Evolutionary conservation across 2,888 invertebrate genomes (phyloP), one percentile per base, ranked within the genome.

Genomic region (Catocala nupta): DNA sequence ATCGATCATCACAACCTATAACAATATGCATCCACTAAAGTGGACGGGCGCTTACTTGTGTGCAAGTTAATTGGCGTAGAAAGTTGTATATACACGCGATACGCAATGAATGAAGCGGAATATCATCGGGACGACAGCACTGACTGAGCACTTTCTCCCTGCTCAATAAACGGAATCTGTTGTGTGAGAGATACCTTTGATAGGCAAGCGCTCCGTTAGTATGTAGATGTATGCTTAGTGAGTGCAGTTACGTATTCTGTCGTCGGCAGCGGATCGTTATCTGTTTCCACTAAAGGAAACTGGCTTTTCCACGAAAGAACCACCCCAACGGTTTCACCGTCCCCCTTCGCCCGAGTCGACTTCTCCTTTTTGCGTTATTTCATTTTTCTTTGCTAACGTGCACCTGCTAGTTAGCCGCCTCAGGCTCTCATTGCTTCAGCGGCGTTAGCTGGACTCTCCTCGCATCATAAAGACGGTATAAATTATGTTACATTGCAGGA

Each of bases 201-300:
- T 87, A 85, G 86, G 84, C 75, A 81, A 87, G 74, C 66, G 68
- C 63, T 70, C 76, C 71, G 78, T 79, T 74, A 84, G 84, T 88
- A 90, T 88, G 90, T 89, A 92, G 88, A 90, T 89, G 84, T 87
- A 89, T 87, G 85, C 85, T 88, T 84, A 89, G 87, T 84, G 86
- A 90, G 85, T 92, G 91, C 90, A 91, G 90, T 91, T 91, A 91
- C 91, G 92, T 92, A 92, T 93, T 93, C 93, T 88, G 91, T 91
- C 92, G 93, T 90, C 91, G 90, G 91, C 90, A 90, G 87, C 84
- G 92, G 93, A 93, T 94, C 93, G 93, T 94, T 93, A 94, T 93
- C 94, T 93, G 92, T 93, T 93, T 92, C 92, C 89, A 94, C 90
- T 92, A 91, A 94, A 93, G 92, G 90, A 93, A 93, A 92, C 93